Conservation (phyloP, 2,888 invertebrate genomes). For the Pandemis cinnamomeana region DNA sequence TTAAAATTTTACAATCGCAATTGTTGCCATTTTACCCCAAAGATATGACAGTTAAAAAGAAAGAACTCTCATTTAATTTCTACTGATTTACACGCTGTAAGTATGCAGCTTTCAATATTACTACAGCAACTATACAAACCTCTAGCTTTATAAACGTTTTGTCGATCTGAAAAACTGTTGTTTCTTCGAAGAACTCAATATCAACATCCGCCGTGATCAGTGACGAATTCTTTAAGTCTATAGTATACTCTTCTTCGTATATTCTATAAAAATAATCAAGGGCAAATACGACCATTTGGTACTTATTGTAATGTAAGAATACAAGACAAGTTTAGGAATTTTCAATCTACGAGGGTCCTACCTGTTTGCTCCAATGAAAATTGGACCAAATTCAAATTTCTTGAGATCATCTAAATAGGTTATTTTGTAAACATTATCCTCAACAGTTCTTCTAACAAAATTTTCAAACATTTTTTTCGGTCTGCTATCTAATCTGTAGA, state of each 20-base stretch:
- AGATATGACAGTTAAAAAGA: no score
- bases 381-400: slow-evolving; percentile 77
- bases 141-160: slow-evolving; percentile 66
- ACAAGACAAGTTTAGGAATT: neutral
- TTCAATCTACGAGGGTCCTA: slow-evolving; percentile 44
- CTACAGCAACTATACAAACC: slow-evolving; percentile 48
- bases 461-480: slow-evolving; percentile 80
- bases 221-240: slow-evolving; percentile 83
- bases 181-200: slow-evolving; percentile 74
- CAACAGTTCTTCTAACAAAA: slow-evolving; percentile 70
- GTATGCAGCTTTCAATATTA: neutral
- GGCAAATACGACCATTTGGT: neutral
- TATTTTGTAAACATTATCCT: slow-evolving; percentile 70
- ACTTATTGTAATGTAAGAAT: neutral
- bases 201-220: slow-evolving; percentile 75
- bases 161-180: slow-evolving; percentile 74
- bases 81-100: no score
- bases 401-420: slow-evolving; percentile 76
- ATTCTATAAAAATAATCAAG: slow-evolving; percentile 57
- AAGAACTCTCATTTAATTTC: no score
- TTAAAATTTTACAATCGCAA: no score
- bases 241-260: slow-evolving; percentile 75
- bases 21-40: no score
- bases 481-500: slow-evolving; percentile 73
- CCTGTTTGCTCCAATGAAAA: slow-evolving; percentile 72